A percentile compares a stretch with the other conserved stretches of the same genome.
phyloP scores from a whole-genome alignment of 2,888 invertebrate species.

The Machimus atricapillus region DNA sequence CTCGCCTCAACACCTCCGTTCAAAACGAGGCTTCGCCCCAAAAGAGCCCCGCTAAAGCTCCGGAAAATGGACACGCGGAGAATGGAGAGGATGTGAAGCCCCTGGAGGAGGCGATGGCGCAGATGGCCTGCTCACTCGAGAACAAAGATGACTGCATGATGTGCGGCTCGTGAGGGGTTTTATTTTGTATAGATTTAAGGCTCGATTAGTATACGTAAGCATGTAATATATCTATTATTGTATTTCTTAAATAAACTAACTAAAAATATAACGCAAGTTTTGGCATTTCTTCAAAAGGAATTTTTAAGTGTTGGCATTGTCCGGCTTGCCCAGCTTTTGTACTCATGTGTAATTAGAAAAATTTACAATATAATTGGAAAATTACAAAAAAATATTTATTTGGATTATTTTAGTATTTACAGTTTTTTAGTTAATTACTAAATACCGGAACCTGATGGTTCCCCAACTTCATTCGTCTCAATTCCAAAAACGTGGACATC shows the following conservation, averaged over 20 bases:
- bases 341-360: too few species aligned
- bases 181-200: neutral
- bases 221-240: neutral
- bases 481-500: conserved; percentile 57
- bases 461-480: neutral
- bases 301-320: too few species aligned
- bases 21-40: conserved; percentile 31
- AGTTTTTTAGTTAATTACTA: neutral
- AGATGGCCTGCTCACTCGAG: conserved; percentile 83
- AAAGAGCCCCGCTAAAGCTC: conserved; percentile 25
- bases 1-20: conserved; percentile 62
- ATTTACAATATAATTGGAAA: too few species aligned
- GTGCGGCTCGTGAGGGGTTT: conserved; percentile 74
- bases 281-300: neutral
- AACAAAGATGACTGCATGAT: conserved; percentile 89
- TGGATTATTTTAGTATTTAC: neutral
- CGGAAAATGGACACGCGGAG: neutral
- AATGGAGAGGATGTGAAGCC: conserved; percentile 53
- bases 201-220: neutral
- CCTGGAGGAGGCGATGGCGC: conserved; percentile 70
- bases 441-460: neutral
- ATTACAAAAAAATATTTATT: too few species aligned
- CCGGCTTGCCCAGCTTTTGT: too few species aligned
- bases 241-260: neutral
- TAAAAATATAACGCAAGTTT: neutral